Conservation (phyloP, 30 jellyfish, hydroid and myxozoan genomes). For the Mastigias papua region DNA sequence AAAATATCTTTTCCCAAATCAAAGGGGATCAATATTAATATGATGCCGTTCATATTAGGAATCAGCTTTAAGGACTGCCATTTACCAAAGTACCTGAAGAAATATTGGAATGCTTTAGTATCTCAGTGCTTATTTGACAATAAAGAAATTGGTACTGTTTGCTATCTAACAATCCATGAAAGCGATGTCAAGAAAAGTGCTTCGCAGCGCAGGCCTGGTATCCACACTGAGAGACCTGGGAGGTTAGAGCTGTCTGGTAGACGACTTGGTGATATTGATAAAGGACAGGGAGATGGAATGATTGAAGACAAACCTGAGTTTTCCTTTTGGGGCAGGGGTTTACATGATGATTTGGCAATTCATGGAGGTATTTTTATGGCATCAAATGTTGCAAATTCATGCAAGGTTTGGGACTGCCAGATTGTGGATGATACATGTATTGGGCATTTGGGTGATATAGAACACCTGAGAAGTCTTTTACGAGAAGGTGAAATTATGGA, state of each 20-base stretch:
- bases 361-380: conserved; percentile 82
- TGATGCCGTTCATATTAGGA: conserved; percentile 80
- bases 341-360: background rate
- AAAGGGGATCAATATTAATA: conserved; percentile 63
- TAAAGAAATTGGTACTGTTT: conserved; percentile 44
- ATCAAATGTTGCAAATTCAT: no score
- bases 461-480: conserved; percentile 68
- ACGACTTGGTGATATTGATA: background rate
- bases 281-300: no score
- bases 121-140: background rate
- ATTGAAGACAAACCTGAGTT: background rate
- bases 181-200: no score
- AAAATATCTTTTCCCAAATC: conserved; percentile 64
- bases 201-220: no score
- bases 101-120: conserved; percentile 18
- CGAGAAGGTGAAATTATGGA: conserved; percentile 68
- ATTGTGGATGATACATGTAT: conserved; percentile 28
- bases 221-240: conserved; percentile 85
- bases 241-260: background rate
- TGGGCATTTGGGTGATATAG: conserved; percentile 74
- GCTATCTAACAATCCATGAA: no score
- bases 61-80: conserved; percentile 12
- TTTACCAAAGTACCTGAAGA: conserved; percentile 45
- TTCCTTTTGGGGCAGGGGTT: conserved; percentile 19
- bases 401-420: conserved; percentile 73